phyloP scores from a whole-genome alignment of 2,797 vertebrate genomes.

The Botia almorhae region DNA sequence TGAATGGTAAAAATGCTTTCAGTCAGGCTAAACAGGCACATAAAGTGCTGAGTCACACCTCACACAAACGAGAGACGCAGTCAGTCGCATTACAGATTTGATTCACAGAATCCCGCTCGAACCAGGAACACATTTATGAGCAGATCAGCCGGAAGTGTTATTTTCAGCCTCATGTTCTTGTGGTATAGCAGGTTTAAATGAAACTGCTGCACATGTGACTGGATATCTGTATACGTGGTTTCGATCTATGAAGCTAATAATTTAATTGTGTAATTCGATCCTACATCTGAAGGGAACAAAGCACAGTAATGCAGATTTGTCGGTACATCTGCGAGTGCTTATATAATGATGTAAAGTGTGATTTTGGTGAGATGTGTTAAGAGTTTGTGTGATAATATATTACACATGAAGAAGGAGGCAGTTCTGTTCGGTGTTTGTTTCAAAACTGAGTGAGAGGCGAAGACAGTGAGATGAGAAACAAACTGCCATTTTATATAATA shows the following conservation, averaged over 20 bases:
- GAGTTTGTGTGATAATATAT: constrained; percentile 18
- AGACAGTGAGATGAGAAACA: neutral
- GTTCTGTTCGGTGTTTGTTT: constrained; percentile 16
- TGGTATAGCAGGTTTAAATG: neutral
- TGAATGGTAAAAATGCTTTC: constrained; percentile 23
- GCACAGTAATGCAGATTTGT: neutral
- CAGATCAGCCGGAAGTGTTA: neutral
- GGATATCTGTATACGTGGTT: neutral
- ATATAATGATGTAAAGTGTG: constrained; percentile 16
- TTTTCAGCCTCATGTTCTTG: neutral
- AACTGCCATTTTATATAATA: too few species aligned
- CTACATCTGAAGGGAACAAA: constrained; percentile 16
- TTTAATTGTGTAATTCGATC: neutral
- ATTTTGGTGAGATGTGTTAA: constrained; percentile 4
- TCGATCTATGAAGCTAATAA: neutral
- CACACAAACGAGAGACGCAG: constrained; percentile 17
- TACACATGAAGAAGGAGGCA: constrained; percentile 13
- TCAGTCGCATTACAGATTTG: neutral
- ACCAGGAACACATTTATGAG: constrained; percentile 14
- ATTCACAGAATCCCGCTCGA: constrained; percentile 6
- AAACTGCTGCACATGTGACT: neutral
- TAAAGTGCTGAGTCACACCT: constrained; percentile 47
- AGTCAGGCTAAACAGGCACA: neutral
- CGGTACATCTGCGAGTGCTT: constrained; percentile 10
- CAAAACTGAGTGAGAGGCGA: neutral